phyloP scores from a whole-genome alignment of 37 sponge, comb jelly and placozoan genomes.

The Petrosia ficiformis region DNA sequence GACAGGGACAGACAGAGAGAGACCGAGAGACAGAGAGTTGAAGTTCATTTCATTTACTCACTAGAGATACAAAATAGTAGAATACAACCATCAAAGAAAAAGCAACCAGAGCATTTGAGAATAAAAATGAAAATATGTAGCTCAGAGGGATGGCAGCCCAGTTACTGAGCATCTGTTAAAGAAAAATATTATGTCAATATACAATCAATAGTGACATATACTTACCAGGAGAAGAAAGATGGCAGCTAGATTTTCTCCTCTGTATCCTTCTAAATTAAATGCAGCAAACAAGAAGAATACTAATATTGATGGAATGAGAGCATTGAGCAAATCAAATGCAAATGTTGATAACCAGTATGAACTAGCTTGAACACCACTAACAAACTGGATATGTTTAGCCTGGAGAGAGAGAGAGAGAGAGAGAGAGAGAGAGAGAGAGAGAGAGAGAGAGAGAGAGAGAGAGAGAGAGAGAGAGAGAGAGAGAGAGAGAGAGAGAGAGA shows the following conservation, averaged over 20 bases:
- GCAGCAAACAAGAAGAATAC: not conserved
- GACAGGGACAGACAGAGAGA: too few relatives aligned
- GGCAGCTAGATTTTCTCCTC: conserved; percentile 8
- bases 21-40: too few relatives aligned
- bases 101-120: conserved; percentile 74
- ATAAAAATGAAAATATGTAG: conserved; percentile 88
- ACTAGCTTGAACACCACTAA: conserved; percentile 75
- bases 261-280: not conserved
- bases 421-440: not conserved
- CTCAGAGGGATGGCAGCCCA: conserved; percentile 80
- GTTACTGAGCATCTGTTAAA: conserved; percentile 62
- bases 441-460: not conserved
- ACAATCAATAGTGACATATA: not conserved
- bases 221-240: conserved; percentile 29
- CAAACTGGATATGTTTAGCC: conserved; percentile 95
- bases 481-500: too few relatives aligned
- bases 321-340: not conserved
- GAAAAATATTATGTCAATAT: not conserved
- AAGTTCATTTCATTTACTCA: conserved; percentile 25
- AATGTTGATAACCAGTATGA: conserved; percentile 28
- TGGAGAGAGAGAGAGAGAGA: conserved; percentile 10
- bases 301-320: not conserved
- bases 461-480: conserved; percentile 7
- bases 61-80: conserved; percentile 45
- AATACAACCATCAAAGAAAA: conserved; percentile 59